phyloP scores from a whole-genome alignment of 2,113 vertebrate species.

The Hyperopisus bebe region DNA sequence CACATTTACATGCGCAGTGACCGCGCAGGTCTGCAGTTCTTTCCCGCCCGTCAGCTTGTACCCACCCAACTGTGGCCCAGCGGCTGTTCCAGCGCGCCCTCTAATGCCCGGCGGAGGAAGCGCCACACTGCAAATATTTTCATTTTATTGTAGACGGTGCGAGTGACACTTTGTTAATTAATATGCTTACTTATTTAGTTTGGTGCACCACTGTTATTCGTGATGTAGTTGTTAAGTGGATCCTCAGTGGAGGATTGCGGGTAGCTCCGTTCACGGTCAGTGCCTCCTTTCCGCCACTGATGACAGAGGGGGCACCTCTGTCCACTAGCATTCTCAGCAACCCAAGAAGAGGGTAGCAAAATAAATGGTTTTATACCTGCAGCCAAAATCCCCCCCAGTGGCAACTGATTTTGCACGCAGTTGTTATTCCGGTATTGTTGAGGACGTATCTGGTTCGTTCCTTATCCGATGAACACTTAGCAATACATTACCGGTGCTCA shows the following conservation, averaged over 20 bases:
- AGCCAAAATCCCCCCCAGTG: neutral
- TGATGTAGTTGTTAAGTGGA: neutral
- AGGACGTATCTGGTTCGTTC: neutral
- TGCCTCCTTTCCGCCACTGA: neutral
- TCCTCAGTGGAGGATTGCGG: neutral
- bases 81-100: conserved; percentile 75
- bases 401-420: neutral
- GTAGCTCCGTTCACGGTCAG: neutral
- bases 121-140: neutral
- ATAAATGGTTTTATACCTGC: conserved; percentile 65
- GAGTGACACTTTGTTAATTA: neutral
- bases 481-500: neutral
- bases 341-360: neutral
- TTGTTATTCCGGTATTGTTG: neutral
- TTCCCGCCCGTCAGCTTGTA: conserved; percentile 34
- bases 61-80: conserved; percentile 38
- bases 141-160: neutral
- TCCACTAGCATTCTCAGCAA: neutral
- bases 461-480: neutral
- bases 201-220: neutral
- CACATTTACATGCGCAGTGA: neutral
- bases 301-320: neutral
- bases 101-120: conserved; percentile 67
- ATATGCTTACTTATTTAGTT: neutral
- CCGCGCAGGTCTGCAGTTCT: neutral